phyloP scores from a whole-genome alignment of 2,888 invertebrate genomes.

The Ferdinandea cuprea region DNA sequence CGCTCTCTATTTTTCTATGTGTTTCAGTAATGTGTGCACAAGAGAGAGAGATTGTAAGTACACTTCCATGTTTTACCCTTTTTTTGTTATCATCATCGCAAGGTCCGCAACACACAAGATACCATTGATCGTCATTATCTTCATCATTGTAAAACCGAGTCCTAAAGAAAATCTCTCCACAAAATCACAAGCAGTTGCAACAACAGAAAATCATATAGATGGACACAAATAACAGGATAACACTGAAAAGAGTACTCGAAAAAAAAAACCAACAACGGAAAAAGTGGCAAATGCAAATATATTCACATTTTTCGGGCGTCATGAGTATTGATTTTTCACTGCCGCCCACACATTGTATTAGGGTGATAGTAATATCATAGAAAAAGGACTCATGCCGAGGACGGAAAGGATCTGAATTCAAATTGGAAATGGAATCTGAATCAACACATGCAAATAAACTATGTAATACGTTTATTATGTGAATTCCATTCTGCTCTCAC shows the following conservation, averaged over 20 bases:
- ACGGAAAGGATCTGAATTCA: conserved; percentile 41
- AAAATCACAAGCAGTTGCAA: conserved; percentile 6
- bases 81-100: conserved; percentile 41
- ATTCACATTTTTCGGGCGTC: conserved; percentile 69
- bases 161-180: conserved; percentile 1
- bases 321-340: conserved; percentile 69
- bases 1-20: conserved; percentile 42
- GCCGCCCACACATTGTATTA: conserved; percentile 43
- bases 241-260: conserved; percentile 8
- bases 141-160: conserved; percentile 24
- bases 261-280: conserved; percentile 20
- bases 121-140: conserved; percentile 57
- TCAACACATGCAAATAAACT: conserved; percentile 58
- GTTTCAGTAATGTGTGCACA: conserved; percentile 34
- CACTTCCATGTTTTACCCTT: conserved; percentile 35
- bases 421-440: too few species aligned
- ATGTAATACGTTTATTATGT: conserved; percentile 61
- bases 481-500: conserved; percentile 48
- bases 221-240: conserved; percentile 52
- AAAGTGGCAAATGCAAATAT: conserved; percentile 61
- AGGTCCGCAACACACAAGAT: conserved; percentile 41
- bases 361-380: conserved; percentile 51
- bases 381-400: conserved; percentile 19
- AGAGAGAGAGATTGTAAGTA: conserved; percentile 40
- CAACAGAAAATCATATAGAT: conserved; percentile 22